These are phyloP conservation scores for Zhengitettix transpicula DNA, from an alignment of 2,888 invertebrate species.

Conservation along the genomic window DNA sequence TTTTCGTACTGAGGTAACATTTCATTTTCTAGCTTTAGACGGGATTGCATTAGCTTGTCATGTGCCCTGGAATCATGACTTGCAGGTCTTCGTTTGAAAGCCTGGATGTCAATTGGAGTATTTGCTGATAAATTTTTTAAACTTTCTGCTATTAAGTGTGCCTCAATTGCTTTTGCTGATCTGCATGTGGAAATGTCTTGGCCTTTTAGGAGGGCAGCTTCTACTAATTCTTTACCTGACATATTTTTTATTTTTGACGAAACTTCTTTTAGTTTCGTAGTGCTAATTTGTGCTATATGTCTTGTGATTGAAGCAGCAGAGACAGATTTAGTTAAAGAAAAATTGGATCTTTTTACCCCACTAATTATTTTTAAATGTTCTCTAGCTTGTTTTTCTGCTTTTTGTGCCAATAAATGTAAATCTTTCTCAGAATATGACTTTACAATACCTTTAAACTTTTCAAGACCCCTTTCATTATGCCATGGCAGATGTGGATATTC, in stretches of 20 bases:
- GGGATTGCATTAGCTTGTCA: constrained; percentile 23
- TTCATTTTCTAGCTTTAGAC: constrained; percentile 24
- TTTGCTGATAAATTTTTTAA: constrained; percentile 32
- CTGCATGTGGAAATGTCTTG: constrained; percentile 47
- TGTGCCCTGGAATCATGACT: constrained; percentile 24
- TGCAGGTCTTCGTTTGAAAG: constrained; percentile 21
- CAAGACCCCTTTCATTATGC: constrained; percentile 50
- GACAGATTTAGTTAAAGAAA: constrained; percentile 8
- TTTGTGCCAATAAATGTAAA: constrained; percentile 43
- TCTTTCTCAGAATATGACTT: constrained; percentile 50
- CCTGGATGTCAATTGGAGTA: constrained; percentile 27
- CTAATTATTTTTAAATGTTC: constrained; percentile 33
- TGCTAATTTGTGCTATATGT: constrained; percentile 5
- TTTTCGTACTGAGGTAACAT: constrained; percentile 40
- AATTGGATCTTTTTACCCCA: constrained; percentile 28
- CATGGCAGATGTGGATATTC: constrained; percentile 54
- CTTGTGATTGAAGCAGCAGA: constrained; percentile 11
- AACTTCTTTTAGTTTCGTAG: neutral
- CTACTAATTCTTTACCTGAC: constrained; percentile 28
- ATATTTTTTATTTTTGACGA: constrained; percentile 6
- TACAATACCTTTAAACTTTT: constrained; percentile 48
- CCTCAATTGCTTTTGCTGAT: constrained; percentile 54
- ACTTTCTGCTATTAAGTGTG: constrained; percentile 35
- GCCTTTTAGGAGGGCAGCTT: constrained; percentile 24
- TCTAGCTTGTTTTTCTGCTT: constrained; percentile 51